Base-by-base conservation (phyloP, 2,888 invertebrate species). In the Gastracanthus pulcherrimus region DNA sequence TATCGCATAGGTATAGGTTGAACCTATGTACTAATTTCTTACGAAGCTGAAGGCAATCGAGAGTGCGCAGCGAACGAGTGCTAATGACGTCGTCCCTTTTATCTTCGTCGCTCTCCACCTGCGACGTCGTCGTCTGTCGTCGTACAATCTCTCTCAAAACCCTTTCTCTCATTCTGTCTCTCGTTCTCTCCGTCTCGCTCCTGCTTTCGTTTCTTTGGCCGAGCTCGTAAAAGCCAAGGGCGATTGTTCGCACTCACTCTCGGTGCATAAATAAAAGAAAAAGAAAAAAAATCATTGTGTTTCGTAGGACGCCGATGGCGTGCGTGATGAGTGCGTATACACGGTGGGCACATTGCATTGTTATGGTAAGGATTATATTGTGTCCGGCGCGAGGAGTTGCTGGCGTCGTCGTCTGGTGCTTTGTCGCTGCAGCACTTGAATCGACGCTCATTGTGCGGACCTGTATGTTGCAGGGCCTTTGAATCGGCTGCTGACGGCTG, bases 291-390 rank as follows among this genome's bases (percentile, higher is more conserved):
- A 51, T 51, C 51, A 23, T 51, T 51, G n/a, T 34, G 34, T n/a
- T 62, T 62, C 34, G n/a, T 62, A n/a, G 0, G n/a, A 19, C n/a
- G n/a, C 29, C 2, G 5, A 48, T 69, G 31, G 6, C 31, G 19
- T 31, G 31, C n/a, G n/a, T n/a, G 11, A 1, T 34, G 29, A 29
- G 16, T 2, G 11, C 26, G 29, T 55, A 55, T 29, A 29, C 3
- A 23, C 45, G 69, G 29, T 23, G n/a, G n/a, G n/a, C n/a, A n/a
- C n/a, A n/a, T n/a, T n/a, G n/a, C n/a, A 69, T 69, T 69, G 69
- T 69, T 34, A 69, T 45, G 67, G 67, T 67, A 67, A 69, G 51
- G 51, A 51, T 69, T 26, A 69, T 69, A 45, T 48, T 45, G 29
- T 9, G 29, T 23, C 67, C n/a, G n/a, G n/a, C n/a, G n/a, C n/a